phyloP scores from a whole-genome alignment of 1,140 invertebrate species.

The Nautilus pompilius region DNA sequence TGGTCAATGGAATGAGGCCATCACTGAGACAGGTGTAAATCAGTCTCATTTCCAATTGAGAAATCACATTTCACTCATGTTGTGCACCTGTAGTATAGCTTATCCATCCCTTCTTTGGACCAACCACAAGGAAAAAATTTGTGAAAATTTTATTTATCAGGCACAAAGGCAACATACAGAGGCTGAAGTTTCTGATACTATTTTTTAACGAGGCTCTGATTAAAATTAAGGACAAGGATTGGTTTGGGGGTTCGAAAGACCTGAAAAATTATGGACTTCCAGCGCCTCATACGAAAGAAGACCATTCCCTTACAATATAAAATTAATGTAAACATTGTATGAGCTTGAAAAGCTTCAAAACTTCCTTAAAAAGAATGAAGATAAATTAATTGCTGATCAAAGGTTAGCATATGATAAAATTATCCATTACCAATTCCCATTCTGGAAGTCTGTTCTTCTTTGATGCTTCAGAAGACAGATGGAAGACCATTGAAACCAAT shows the following conservation, averaged over 20 bases:
- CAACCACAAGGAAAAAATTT: not conserved
- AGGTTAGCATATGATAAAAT: too few relatives aligned
- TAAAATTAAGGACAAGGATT: not conserved
- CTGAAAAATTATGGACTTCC: too few relatives aligned
- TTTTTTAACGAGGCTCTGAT: not conserved
- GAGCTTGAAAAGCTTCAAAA: too few relatives aligned
- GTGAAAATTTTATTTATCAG: not conserved
- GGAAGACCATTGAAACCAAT: too few relatives aligned
- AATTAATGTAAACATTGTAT: too few relatives aligned
- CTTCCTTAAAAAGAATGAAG: too few relatives aligned
- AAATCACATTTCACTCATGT: not conserved
- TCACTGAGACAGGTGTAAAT: not conserved
- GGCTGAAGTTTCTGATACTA: not conserved
- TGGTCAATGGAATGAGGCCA: not conserved
- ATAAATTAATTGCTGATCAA: too few relatives aligned
- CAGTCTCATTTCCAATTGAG: not conserved
- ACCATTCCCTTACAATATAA: too few relatives aligned
- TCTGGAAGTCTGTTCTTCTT: too few relatives aligned
- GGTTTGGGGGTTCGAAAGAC: not conserved
- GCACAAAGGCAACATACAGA: not conserved
- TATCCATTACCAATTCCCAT: too few relatives aligned
- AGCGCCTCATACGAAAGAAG: too few relatives aligned
- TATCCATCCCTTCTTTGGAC: not conserved
- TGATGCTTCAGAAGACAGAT: too few relatives aligned
- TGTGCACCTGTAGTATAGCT: not conserved